Base-by-base conservation (phyloP, 2,888 invertebrate species). In the Leptopilina drosophilae region DNA sequence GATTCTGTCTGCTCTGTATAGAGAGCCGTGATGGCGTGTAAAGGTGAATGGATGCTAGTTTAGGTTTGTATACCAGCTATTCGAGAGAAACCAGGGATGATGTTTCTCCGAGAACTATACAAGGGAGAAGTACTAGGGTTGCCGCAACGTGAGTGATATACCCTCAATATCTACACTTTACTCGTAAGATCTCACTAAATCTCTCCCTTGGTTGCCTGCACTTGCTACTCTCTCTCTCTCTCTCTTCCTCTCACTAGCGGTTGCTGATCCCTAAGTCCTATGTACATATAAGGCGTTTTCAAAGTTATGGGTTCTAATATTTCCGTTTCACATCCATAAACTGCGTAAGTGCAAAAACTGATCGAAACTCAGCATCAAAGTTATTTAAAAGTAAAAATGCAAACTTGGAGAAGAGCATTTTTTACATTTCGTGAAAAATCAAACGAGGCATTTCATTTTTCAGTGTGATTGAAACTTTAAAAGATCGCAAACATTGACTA, bases 121-220 rank as follows among this genome's bases (percentile, higher is more conserved):
- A 49, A 4, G 49, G 67, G 76, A 76, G 76, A 76, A 73, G 77
- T 73, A 79, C 81, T 78, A 82, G 81, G 83, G 84, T 83, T 82
- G 86, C 90, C 90, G 82, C 90, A 87, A 78, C 85, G 87, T 90
- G 90, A 90, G 88, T 89, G 88, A 90, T 89, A 90, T 88, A 88
- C 88, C 90, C 89, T 88, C 89, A 89, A 90, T 90, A 89, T 90
- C 88, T 87, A 89, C 90, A 90, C 88, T 89, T 89, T 87, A 90
- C 87, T 85, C 86, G 42, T 85, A 86, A 89, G 87, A 90, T 90
- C 89, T 90, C 86, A 85, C 88, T 89, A 89, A 90, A 90, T 90
- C 89, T 89, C 86, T 82, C 84, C 81, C 82, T 79, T 82, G 84
- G 85, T 86, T 84, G 87, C 86, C 53, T 73, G 56, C 73, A 12